Base-by-base conservation (phyloP, 2,797 vertebrate genomes). In the Eulemur coronatus region DNA sequence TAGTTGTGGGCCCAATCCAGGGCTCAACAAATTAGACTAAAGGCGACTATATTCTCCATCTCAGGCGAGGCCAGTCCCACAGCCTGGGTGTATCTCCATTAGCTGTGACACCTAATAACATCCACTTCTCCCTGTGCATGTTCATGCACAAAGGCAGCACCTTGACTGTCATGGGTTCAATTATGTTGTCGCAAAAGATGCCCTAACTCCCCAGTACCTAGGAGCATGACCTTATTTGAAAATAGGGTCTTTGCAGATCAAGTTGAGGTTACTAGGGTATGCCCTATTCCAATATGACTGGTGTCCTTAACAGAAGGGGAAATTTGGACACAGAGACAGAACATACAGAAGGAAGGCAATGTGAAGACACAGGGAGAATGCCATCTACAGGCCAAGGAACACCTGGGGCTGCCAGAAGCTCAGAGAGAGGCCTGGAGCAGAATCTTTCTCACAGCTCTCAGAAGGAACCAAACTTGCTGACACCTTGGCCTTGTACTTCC, bases 261-360 rank as follows among this genome's bases (percentile, higher is more conserved):
- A 65, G n/a, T 67, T 63, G 57, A 89, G 18, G 4, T 65, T 85
- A 92, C 38, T 33, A 33, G 8, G 1, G 7, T 43, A 15, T 11
- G 9, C 61, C 8, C 22, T 24, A 48, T 38, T 79, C 48, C n/a
- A 84, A 50, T 28, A 55, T 67, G 75, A 89, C 5, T 15, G 38
- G 2, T 65, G 17, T 84, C 24, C 18, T 81, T 80, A 80, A 46
- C 1, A 65, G 63, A 76, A 65, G 15, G 20, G 75, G 35, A 65
- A 73, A 69, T n/a, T 11, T 76, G 82, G 79, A 85, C 86, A 81
- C 35, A 67, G 72, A 73, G 48, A 55, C 15, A 57, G 86, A 78
- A 43, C 13, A 12, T 11, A n/a, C 57, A 85, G 20, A 96, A 35
- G 57, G 38, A 87, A 80, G 33, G 33, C 4, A 33, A 75, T 20